A percentile compares a stretch with the other conserved stretches of the same genome.
Conservation (phyloP, 1,140 invertebrate genomes). For the Cylas formicarius region DNA sequence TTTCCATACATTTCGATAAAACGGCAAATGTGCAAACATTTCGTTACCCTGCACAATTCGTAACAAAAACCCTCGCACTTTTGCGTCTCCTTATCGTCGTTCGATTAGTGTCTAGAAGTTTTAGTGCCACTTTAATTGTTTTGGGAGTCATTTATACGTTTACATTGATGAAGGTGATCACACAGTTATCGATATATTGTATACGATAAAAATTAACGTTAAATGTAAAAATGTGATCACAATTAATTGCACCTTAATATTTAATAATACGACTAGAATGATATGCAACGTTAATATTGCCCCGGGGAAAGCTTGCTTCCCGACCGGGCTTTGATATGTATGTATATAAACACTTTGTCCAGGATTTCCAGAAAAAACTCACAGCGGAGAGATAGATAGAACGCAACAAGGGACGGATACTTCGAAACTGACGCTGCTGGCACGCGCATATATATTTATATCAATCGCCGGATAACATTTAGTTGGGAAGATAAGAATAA, state of each 20-base stretch:
- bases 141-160: slow-evolving; percentile 32
- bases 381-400: background rate
- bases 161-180: too few species aligned
- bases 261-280: slow-evolving; percentile 26
- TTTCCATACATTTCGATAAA: background rate
- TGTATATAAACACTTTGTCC: background rate
- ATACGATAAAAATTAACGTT: too few species aligned
- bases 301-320: too few species aligned
- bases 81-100: too few species aligned
- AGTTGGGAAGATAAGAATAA: slow-evolving; percentile 40
- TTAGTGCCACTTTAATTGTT: slow-evolving; percentile 38
- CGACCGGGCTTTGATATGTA: slow-evolving; percentile 18
- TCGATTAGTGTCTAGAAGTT: too few species aligned
- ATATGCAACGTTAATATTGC: slow-evolving; percentile 16
- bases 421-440: slow-evolving; percentile 40
- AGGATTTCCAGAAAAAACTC: background rate
- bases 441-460: background rate
- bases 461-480: slow-evolving; percentile 23
- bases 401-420: slow-evolving; percentile 34
- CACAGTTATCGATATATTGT: too few species aligned
- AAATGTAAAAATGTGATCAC: slow-evolving; percentile 24
- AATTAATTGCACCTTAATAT: slow-evolving; percentile 16
- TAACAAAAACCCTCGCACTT: slow-evolving; percentile 7
- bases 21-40: background rate
- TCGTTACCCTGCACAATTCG: slow-evolving; percentile 17